These are phyloP conservation scores for Bovichtus variegatus DNA, from an alignment of 2,797 vertebrate species.

Conservation along the genomic window DNA sequence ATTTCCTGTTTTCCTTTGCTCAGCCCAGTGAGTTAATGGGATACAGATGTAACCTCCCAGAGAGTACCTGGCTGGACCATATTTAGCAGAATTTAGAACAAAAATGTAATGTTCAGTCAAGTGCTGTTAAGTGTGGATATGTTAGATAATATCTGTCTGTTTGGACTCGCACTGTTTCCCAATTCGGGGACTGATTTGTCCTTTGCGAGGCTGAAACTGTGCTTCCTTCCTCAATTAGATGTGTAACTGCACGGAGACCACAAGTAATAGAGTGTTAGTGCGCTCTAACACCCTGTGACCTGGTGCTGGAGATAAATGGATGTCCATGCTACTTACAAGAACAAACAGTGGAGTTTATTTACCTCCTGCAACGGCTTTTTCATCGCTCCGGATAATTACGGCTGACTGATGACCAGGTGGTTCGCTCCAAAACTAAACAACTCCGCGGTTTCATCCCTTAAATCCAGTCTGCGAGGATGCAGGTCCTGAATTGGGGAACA, in stretches of 20 bases:
- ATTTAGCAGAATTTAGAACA: slow-evolving; percentile 11
- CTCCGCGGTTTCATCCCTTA: not conserved
- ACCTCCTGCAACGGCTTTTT: not conserved
- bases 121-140: not conserved
- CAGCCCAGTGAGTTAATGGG: not conserved
- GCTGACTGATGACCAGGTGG: not conserved
- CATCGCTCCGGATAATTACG: slow-evolving; percentile 12
- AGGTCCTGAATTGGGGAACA: slow-evolving; percentile 1
- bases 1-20: slow-evolving; percentile 4
- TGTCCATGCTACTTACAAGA: not conserved
- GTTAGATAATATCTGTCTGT: slow-evolving; percentile 2
- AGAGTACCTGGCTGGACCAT: not conserved
- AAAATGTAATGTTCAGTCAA: not conserved
- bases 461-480: not conserved
- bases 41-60: slow-evolving; percentile 8
- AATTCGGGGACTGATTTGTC: not conserved
- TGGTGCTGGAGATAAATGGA: not conserved
- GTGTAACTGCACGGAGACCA: not conserved
- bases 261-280: not conserved
- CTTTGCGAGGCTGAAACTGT: not conserved
- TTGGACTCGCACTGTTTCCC: not conserved
- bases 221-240: not conserved
- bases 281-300: not conserved
- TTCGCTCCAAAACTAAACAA: not conserved
- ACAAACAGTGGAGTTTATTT: not conserved